A percentile compares a stretch with the other conserved stretches of the same genome.
phyloP scores from a whole-genome alignment of 2,113 vertebrate species.

The Zosterops pallidus region DNA sequence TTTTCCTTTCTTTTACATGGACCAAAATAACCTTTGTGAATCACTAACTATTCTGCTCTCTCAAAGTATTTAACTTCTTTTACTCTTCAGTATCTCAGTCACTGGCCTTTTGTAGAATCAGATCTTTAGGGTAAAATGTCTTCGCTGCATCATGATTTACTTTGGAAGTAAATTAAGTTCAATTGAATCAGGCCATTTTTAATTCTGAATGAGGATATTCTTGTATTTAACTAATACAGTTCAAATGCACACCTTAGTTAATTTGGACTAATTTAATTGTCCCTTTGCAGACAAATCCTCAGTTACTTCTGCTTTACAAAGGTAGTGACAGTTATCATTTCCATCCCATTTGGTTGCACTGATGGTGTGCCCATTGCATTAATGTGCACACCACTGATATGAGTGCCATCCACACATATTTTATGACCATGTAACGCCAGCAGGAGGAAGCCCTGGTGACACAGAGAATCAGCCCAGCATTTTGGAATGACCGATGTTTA shows the following conservation, averaged over 20 bases:
- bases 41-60: background rate
- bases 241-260: background rate
- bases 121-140: background rate
- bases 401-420: background rate
- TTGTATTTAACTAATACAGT: background rate
- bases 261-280: constrained; percentile 6
- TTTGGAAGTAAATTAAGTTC: constrained; percentile 2
- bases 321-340: background rate
- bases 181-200: constrained; percentile 18
- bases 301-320: background rate
- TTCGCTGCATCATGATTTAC: background rate
- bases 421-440: background rate
- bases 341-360: background rate
- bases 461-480: background rate
- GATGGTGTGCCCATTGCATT: background rate
- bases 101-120: background rate
- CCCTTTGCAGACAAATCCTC: background rate
- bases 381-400: background rate
- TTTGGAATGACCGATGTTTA: constrained; percentile 40
- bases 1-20: background rate
- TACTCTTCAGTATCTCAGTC: background rate
- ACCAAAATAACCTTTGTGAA: background rate
- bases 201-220: background rate
- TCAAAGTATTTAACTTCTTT: background rate
- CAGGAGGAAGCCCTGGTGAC: background rate